Evolutionary conservation across 1,140 invertebrate genomes (phyloP).

Genomic region (Eciton burchellii): DNA sequence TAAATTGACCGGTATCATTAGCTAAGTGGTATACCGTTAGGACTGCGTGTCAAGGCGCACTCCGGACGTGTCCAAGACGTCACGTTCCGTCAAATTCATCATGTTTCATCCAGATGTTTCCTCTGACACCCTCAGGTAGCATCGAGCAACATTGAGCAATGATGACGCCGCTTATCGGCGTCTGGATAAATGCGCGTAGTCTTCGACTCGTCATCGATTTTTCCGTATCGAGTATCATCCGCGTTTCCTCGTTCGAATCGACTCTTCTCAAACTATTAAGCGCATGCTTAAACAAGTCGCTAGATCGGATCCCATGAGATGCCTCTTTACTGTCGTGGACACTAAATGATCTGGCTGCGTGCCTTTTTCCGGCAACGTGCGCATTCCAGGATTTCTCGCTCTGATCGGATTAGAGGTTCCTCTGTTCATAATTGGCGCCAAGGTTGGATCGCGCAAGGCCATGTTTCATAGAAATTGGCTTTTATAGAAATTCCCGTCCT

Average conservation of each 20-base stretch:
- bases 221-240: slow-evolving; percentile 8
- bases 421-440: slow-evolving; percentile 16
- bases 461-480: slow-evolving; percentile 1
- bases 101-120: neutral
- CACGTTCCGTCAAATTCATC: slow-evolving; percentile 12
- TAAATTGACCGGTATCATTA: slow-evolving; percentile 74
- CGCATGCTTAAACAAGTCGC: neutral
- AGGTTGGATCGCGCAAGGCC: neutral
- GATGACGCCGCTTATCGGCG: neutral
- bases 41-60: neutral
- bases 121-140: neutral
- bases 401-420: neutral
- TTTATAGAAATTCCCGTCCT: neutral
- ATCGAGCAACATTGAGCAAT: neutral
- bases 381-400: slow-evolving; percentile 3
- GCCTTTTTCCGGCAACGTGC: neutral
- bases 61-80: neutral
- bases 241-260: slow-evolving; percentile 17
- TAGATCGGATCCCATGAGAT: slow-evolving; percentile 17
- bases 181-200: slow-evolving; percentile 55
- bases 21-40: slow-evolving; percentile 53
- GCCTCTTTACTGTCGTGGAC: neutral
- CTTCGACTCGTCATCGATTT: neutral
- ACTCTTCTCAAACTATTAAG: slow-evolving; percentile 34
- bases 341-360: neutral